A percentile compares a stretch with the other conserved stretches of the same genome.
Conservation (phyloP, 2,797 vertebrate genomes). For the Rhinophrynus dorsalis region DNA sequence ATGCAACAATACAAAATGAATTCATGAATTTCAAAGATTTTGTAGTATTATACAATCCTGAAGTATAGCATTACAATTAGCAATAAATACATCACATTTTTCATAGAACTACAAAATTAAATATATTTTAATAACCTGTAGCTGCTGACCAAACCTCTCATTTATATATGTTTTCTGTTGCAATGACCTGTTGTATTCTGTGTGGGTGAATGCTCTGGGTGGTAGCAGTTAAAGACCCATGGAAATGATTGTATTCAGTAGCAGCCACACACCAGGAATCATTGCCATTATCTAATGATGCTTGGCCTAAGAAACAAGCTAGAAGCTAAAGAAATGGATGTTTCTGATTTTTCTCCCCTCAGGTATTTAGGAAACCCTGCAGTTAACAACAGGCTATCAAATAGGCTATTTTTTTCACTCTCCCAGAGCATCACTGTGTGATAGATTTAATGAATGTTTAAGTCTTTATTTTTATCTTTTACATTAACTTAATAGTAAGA, state of each 20-base stretch:
- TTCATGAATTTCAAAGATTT: no score
- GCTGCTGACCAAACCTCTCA: no score
- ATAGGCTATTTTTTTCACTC: no score
- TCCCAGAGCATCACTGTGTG: no score
- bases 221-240: constrained; percentile 5
- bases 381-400: constrained; percentile 10
- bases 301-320: constrained; percentile 31
- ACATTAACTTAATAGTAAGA: not conserved
- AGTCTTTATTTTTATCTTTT: not conserved
- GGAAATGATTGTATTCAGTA: constrained; percentile 14
- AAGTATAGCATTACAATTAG: no score
- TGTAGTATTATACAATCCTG: no score
- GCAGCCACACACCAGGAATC: constrained; percentile 41
- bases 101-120: no score
- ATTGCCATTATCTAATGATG: constrained; percentile 42
- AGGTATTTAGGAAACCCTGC: constrained; percentile 37
- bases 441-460: constrained; percentile 43
- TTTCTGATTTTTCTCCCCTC: constrained; percentile 14
- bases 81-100: no score
- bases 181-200: not conserved
- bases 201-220: constrained; percentile 19
- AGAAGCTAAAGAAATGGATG: constrained; percentile 50
- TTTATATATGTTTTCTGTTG: no score
- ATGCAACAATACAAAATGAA: no score
- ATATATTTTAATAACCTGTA: no score